A percentile compares a stretch with the other conserved stretches of the same genome.
Conservation (phyloP, 1,140 invertebrate genomes). For the Hylyphantes graminicola region DNA sequence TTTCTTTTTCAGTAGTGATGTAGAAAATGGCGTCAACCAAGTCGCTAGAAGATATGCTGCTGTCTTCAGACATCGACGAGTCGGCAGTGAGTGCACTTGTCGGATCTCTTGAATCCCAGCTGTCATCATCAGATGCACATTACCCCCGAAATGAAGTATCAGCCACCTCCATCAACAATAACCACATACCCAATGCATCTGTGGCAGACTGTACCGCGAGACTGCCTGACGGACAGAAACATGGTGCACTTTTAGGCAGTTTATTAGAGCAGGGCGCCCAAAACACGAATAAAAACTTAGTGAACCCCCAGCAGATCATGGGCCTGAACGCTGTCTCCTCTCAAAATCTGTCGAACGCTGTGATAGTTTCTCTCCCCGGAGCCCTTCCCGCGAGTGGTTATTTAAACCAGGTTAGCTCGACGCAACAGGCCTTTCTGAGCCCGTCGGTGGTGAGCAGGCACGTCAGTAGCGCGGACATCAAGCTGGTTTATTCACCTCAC, state of each 20-base stretch:
- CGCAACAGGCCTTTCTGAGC: slow-evolving; percentile 41
- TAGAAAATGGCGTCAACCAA: slow-evolving; percentile 94
- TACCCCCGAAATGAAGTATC: slow-evolving; percentile 62
- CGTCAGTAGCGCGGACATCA: slow-evolving; percentile 48
- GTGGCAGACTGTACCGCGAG: slow-evolving; percentile 46
- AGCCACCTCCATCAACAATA: slow-evolving; percentile 36
- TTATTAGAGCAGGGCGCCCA: slow-evolving; percentile 54
- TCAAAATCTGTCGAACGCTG: slow-evolving; percentile 47
- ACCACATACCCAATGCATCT: slow-evolving; percentile 54
- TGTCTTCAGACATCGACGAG: slow-evolving; percentile 90
- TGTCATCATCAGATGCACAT: slow-evolving; percentile 77
- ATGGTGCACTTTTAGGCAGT: slow-evolving; percentile 59
- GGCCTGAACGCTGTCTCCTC: slow-evolving; percentile 27
- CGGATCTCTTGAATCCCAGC: slow-evolving; percentile 84
- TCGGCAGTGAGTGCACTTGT: slow-evolving; percentile 87
- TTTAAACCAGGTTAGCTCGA: slow-evolving; percentile 56
- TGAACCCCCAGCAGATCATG: slow-evolving; percentile 29
- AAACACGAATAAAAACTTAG: slow-evolving; percentile 48
- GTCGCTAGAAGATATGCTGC: slow-evolving; percentile 91
- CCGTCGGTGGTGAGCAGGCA: slow-evolving; percentile 34
- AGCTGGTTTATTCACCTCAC: slow-evolving; percentile 51
- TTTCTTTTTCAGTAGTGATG: slow-evolving; percentile 60
- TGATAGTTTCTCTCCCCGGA: slow-evolving; percentile 58
- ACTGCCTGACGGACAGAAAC: slow-evolving; percentile 50
- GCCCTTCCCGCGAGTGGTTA: slow-evolving; percentile 60